Base-by-base conservation (phyloP, 2,113 vertebrate genomes). In the Megaceryle maxima region DNA sequence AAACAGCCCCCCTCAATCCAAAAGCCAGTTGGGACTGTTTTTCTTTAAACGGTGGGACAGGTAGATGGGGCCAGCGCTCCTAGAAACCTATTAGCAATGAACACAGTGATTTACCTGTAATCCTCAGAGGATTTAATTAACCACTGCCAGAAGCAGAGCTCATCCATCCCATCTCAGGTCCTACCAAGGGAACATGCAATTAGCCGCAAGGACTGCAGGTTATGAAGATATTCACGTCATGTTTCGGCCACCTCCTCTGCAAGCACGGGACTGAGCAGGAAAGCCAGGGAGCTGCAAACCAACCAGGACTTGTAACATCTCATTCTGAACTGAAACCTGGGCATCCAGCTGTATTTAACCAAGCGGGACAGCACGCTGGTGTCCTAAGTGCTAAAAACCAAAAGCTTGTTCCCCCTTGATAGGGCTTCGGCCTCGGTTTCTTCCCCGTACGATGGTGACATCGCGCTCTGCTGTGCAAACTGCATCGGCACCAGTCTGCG, bases 191-290 rank as follows among this genome's bases (percentile, higher is more conserved):
- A 75, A 51, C 17, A 3, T 1, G 24, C 25, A 22, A 7, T 33
- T 43, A 55, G 43, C n/a, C 33, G 11, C 0, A 1, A 28, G 35
- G 26, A n/a, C 28, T 2, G 2, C n/a, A 25, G 59, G 53, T 13
- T 25, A 35, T 0, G 2, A 25, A n/a, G 31, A 64, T 16, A 33
- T 18, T 64, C 4, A 0, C 3, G 5, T 4, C 4, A 17, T 1
- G 24, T 11, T 68, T 80, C 4, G 2, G 48, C 43, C 35, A 16
- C 39, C 53, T 72, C 31, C 46, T 57, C 50, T 22, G 5, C 28
- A 41, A 25, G 7, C 21, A 4, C 0, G 0, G 43, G 3, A 17
- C 53, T 46, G 19, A 60, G 25, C 6, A 43, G 35, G 41, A 64
- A 59, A 33, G 16, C 16, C 41, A 20, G 17, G 25, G 7, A 57